A percentile compares a stretch with the other conserved stretches of the same genome.
Evolutionary conservation across 1,140 invertebrate genomes (phyloP).

Genomic region (Papilio aristodemus): DNA sequence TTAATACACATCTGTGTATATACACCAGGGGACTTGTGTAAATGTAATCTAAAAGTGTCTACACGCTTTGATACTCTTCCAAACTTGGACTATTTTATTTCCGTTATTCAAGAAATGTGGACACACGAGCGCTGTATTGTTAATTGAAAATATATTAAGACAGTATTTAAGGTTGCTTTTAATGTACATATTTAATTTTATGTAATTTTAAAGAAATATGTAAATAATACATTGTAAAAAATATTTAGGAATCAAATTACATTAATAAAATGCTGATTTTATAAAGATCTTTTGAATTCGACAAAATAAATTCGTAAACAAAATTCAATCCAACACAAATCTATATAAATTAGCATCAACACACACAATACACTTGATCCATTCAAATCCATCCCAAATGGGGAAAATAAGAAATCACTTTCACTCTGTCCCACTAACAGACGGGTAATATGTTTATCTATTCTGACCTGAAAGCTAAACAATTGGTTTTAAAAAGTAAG

Average conservation of each 20-base stretch:
- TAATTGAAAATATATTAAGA: background rate
- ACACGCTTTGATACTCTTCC: background rate
- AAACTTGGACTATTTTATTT: slow-evolving; percentile 11
- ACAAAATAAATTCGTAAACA: no score
- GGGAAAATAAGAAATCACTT: no score
- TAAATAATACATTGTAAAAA: background rate
- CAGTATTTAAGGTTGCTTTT: background rate
- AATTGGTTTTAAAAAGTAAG: no score
- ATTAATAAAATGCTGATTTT: background rate
- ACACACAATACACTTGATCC: no score
- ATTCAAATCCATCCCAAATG: no score
- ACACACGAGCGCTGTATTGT: background rate
- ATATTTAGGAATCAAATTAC: background rate
- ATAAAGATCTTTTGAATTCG: no score
- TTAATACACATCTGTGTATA: no score
- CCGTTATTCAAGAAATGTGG: background rate
- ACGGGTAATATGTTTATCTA: no score
- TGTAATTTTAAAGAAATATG: background rate
- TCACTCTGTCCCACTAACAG: no score
- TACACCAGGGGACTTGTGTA: background rate
- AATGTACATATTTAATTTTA: slow-evolving; percentile 11
- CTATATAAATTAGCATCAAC: no score
- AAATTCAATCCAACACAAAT: no score
- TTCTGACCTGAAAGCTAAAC: no score
- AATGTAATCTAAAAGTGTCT: background rate